Evolutionary conservation across 1,140 invertebrate genomes (phyloP).

Genomic region (Cydia pomonella): DNA sequence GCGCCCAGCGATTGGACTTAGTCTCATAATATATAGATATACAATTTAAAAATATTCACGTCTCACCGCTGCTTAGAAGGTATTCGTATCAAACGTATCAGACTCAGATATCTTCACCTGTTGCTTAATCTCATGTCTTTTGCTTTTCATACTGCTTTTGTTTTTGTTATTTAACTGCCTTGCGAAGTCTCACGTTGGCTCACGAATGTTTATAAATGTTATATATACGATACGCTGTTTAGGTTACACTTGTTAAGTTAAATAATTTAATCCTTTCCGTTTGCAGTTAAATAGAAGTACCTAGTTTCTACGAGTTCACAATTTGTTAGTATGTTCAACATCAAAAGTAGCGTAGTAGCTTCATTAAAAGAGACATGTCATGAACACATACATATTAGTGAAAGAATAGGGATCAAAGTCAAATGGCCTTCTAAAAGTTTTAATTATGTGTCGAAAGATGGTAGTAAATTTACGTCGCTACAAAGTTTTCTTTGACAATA

Average conservation of each 20-base stretch:
- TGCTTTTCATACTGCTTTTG: not conserved
- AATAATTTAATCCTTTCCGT: not conserved
- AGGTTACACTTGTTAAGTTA: not conserved
- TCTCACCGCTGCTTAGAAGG: too few relatives aligned
- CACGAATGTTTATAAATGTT: not conserved
- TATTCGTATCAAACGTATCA: too few relatives aligned
- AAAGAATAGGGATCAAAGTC: too few relatives aligned
- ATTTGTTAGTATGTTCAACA: not conserved
- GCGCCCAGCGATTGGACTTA: not conserved
- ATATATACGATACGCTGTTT: not conserved
- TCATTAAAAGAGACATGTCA: too few relatives aligned
- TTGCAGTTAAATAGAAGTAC: not conserved
- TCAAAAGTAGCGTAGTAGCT: too few relatives aligned
- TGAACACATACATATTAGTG: too few relatives aligned
- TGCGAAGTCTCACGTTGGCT: slow-evolving; percentile 2
- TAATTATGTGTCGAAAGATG: too few relatives aligned
- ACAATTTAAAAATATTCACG: too few relatives aligned
- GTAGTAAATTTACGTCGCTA: too few relatives aligned
- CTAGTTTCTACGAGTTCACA: not conserved
- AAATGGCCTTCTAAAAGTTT: too few relatives aligned
- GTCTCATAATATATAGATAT: too few relatives aligned
- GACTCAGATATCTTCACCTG: not conserved
- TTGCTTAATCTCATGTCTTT: not conserved
- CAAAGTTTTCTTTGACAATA: too few relatives aligned
- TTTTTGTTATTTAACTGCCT: slow-evolving; percentile 3